phyloP scores from a whole-genome alignment of 2,888 invertebrate species.

The Homarus gammarus region DNA sequence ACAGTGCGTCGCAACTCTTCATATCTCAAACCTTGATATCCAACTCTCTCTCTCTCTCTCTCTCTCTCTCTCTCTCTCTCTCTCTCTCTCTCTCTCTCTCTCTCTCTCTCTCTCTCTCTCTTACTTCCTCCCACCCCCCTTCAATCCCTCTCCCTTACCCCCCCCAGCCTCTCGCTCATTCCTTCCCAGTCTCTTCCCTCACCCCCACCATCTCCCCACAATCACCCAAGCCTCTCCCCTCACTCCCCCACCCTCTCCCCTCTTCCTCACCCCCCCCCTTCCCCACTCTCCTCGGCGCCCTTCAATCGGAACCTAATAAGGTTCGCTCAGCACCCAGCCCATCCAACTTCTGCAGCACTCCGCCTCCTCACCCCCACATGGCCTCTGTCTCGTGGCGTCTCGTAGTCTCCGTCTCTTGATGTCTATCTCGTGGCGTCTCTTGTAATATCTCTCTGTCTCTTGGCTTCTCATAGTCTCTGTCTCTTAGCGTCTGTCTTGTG shows the following conservation, averaged over 20 bases:
- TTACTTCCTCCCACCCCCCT: slow-evolving; percentile 14
- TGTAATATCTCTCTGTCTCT: not conserved
- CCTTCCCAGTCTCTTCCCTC: not conserved
- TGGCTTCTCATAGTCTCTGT: no score
- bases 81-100: not conserved
- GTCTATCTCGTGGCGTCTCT: slow-evolving; percentile 26
- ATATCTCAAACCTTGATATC: no score
- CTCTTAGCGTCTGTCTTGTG: no score
- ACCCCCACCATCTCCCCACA: not conserved
- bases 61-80: not conserved
- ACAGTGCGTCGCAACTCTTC: no score
- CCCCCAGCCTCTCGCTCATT: not conserved
- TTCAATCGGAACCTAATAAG: slow-evolving; percentile 56
- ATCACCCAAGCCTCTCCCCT: not conserved
- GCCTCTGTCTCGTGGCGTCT: not conserved
- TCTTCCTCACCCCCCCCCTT: not conserved
- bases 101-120: slow-evolving; percentile 4
- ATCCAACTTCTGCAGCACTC: slow-evolving; percentile 52
- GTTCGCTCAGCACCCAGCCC: slow-evolving; percentile 40
- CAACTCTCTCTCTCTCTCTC: no score
- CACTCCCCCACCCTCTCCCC: not conserved
- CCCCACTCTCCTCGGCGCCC: not conserved
- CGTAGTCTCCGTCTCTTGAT: slow-evolving; percentile 2
- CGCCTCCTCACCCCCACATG: not conserved
- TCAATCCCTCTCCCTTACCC: slow-evolving; percentile 1